Percentiles rank a stretch among this genome's conserved stretches.
Conservation (phyloP, 2,113 vertebrate species). For the Columbina picui region DNA sequence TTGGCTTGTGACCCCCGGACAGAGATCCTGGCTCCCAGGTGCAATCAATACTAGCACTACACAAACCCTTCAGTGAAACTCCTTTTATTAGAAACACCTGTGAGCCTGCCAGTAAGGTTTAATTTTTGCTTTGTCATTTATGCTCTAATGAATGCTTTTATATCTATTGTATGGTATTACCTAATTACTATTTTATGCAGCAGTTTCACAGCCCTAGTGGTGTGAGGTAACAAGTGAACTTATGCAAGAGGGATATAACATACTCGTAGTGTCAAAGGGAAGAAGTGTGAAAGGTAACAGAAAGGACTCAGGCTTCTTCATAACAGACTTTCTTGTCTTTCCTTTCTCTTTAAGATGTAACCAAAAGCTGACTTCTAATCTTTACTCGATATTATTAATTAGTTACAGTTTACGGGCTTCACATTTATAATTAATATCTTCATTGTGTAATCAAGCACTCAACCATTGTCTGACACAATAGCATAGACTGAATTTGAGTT, state of each 20-base stretch:
- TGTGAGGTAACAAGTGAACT: neutral
- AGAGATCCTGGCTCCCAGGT: neutral
- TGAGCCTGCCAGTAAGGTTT: neutral
- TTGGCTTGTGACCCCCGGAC: neutral
- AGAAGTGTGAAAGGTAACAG: neutral
- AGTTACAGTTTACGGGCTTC: neutral
- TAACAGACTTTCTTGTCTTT: neutral
- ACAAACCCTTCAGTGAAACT: neutral
- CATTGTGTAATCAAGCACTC: neutral
- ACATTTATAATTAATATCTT: neutral
- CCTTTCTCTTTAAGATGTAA: neutral
- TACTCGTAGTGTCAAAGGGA: neutral
- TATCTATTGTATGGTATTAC: neutral
- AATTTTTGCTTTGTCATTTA: neutral
- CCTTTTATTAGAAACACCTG: neutral
- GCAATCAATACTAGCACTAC: neutral
- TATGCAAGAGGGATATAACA: neutral
- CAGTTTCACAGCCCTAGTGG: neutral
- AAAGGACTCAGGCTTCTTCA: neutral
- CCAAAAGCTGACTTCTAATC: neutral
- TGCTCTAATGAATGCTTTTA: constrained; percentile 19
- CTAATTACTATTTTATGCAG: neutral
- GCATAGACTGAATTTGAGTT: neutral
- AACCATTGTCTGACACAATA: neutral
- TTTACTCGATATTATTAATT: neutral